A percentile compares a stretch with the other conserved stretches of the same genome.
Evolutionary conservation across 1,140 invertebrate genomes (phyloP).

Genomic region (Caenorhabditis inopinata): DNA sequence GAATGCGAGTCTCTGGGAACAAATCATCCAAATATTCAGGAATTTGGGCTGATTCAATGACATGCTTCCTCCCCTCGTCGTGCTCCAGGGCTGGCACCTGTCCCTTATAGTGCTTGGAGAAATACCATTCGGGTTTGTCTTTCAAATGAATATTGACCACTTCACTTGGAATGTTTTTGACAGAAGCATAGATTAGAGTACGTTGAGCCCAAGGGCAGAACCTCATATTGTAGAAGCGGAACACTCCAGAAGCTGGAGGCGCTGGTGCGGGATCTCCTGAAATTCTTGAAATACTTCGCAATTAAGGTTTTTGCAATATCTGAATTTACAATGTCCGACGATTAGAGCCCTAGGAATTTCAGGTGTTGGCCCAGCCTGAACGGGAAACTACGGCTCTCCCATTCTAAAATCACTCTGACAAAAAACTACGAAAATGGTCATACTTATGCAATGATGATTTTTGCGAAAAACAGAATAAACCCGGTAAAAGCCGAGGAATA

Average conservation of each 20-base stretch:
- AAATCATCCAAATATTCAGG: constrained; percentile 44
- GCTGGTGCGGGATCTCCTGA: constrained; percentile 52
- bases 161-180: constrained; percentile 38
- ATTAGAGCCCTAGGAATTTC: too few relatives aligned
- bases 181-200: constrained; percentile 20
- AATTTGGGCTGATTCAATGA: constrained; percentile 34
- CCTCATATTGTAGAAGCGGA: constrained; percentile 42
- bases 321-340: too few relatives aligned
- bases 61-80: constrained; percentile 36
- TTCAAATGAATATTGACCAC: constrained; percentile 42
- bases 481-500: too few relatives aligned
- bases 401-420: too few relatives aligned
- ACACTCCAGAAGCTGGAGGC: constrained; percentile 12
- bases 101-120: constrained; percentile 44
- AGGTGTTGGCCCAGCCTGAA: too few relatives aligned
- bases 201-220: constrained; percentile 46
- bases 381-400: too few relatives aligned
- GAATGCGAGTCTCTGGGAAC: constrained; percentile 38
- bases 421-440: too few relatives aligned
- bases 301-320: too few relatives aligned
- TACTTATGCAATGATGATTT: too few relatives aligned
- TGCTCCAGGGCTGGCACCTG: constrained; percentile 39
- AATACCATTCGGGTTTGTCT: constrained; percentile 46
- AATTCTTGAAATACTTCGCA: too few relatives aligned
- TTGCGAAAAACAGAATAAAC: too few relatives aligned